Evolutionary conservation across 2,888 invertebrate genomes (phyloP).

Genomic region (Margaritifera margaritifera): DNA sequence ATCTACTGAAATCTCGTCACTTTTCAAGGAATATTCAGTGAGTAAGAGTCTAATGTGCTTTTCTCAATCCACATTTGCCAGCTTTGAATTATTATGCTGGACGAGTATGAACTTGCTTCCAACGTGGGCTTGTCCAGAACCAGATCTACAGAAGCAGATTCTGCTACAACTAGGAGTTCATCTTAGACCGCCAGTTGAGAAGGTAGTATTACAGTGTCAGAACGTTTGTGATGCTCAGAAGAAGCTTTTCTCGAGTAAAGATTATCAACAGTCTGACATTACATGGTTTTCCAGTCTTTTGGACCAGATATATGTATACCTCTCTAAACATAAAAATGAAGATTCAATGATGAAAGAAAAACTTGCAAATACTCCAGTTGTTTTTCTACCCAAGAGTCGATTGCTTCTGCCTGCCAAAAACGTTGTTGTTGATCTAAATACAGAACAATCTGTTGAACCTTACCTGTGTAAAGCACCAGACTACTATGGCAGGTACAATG

Average conservation of each 20-base stretch:
- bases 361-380: neutral
- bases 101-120: constrained; percentile 24
- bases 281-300: neutral
- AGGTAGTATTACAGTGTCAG: constrained; percentile 24
- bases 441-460: constrained; percentile 19
- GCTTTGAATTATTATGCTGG: constrained; percentile 16
- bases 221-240: constrained; percentile 21
- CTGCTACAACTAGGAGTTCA: constrained; percentile 16
- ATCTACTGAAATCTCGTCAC: neutral
- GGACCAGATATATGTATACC: constrained; percentile 3
- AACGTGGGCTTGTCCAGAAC: neutral
- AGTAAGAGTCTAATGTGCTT: too few species aligned
- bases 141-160: neutral
- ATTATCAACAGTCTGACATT: neutral
- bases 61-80: too few species aligned
- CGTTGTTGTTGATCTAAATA: constrained; percentile 13
- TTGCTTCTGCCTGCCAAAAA: constrained; percentile 4
- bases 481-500: constrained; percentile 16
- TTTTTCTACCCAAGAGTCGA: constrained; percentile 10
- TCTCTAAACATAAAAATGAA: neutral
- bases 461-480: constrained; percentile 24
- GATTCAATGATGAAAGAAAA: neutral
- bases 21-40: neutral
- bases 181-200: constrained; percentile 11
- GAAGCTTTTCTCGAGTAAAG: neutral